These are phyloP conservation scores for Parauchenoglanis punctatus DNA, from an alignment of 2,797 vertebrate genomes.

Conservation along the genomic window DNA sequence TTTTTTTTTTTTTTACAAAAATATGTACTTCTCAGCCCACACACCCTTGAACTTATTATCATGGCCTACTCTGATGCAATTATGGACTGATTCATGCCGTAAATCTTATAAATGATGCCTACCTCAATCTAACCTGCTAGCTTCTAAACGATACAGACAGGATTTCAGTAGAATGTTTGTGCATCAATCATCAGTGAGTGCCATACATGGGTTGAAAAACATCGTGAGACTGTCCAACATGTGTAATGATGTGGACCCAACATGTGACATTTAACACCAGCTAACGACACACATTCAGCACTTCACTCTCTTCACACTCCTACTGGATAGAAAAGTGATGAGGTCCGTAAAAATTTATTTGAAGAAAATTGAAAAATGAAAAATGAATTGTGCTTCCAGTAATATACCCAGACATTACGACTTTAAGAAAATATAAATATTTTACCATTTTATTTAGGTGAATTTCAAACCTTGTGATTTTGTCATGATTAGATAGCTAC, in stretches of 20 bases:
- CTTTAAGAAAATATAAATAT: neutral
- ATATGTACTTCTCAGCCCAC: neutral
- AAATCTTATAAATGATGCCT: neutral
- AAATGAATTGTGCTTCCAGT: neutral
- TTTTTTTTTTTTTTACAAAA: neutral
- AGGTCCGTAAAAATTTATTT: neutral
- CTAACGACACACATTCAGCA: neutral
- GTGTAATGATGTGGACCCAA: conserved; percentile 20
- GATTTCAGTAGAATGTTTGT: neutral
- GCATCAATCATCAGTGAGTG: neutral
- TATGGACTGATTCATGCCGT: neutral
- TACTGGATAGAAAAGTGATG: neutral
- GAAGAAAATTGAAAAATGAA: neutral
- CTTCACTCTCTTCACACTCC: neutral
- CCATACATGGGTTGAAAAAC: neutral
- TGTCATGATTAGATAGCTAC: neutral
- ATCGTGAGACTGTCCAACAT: conserved; percentile 1
- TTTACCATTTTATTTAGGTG: neutral
- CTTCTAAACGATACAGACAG: neutral
- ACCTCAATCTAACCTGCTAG: neutral
- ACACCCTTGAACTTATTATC: neutral
- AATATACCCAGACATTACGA: neutral
- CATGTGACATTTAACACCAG: conserved; percentile 29
- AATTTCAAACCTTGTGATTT: neutral
- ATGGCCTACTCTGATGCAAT: neutral